Conservation (phyloP, 53 echinoderm and acorn worm genomes). For the Hippasteria phrygiana region DNA sequence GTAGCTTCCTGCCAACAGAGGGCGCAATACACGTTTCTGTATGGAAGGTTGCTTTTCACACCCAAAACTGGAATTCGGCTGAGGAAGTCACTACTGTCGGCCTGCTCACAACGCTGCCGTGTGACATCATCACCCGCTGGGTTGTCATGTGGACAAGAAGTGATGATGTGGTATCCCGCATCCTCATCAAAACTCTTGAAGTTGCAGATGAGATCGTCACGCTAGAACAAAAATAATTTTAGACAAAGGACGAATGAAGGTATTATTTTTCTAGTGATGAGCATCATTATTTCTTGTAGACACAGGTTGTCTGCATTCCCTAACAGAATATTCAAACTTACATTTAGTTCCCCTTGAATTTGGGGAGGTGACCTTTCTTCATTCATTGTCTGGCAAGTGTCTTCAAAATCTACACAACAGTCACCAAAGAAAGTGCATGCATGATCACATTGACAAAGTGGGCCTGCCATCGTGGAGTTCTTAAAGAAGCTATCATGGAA, state of each 20-base stretch:
- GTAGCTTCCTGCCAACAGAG: constrained; percentile 12
- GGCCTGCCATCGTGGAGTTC: background rate
- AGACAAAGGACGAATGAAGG: too few relatives aligned
- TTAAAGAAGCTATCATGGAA: background rate
- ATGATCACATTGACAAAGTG: constrained; percentile 46
- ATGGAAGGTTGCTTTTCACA: constrained; percentile 5
- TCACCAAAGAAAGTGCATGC: constrained; percentile 27
- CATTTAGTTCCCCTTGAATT: background rate
- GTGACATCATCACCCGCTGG: background rate
- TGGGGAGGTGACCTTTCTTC: too few relatives aligned
- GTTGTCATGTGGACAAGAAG: constrained; percentile 7
- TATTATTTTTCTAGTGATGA: too few relatives aligned
- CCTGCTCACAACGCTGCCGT: background rate
- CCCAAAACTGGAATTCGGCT: constrained; percentile 27
- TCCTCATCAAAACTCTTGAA: background rate
- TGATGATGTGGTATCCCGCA: constrained; percentile 13
- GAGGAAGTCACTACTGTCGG: constrained; percentile 2
- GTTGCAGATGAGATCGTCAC: constrained; percentile 18
- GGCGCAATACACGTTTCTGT: constrained; percentile 61
- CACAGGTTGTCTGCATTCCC: too few relatives aligned
- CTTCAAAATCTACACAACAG: constrained; percentile 36
- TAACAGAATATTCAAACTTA: too few relatives aligned
- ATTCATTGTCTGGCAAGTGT: background rate
- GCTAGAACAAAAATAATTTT: background rate
- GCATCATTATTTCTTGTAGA: too few relatives aligned